Evolutionary conservation across 64 coral and sea anemone genomes (phyloP).

Genomic region (Platygyra sinensis): DNA sequence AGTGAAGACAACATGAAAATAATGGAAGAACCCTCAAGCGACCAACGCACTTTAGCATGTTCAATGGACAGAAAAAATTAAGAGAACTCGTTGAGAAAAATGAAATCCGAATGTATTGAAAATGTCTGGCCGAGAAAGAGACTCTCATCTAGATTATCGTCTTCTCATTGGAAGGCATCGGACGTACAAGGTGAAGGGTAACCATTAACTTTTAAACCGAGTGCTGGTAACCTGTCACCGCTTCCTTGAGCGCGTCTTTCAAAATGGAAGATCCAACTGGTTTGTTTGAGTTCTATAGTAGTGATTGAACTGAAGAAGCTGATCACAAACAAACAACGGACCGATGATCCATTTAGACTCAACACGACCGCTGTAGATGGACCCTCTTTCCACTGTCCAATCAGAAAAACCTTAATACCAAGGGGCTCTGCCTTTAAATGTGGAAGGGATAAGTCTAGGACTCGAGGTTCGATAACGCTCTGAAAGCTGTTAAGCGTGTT

Average conservation of each 20-base stretch:
- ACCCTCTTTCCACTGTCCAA: too few relatives aligned
- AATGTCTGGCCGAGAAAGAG: not conserved
- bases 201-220: not conserved
- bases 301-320: not conserved
- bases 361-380: too few relatives aligned
- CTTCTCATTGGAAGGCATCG: too few relatives aligned
- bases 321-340: not conserved
- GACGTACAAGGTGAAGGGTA: not conserved
- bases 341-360: too few relatives aligned
- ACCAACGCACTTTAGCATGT: not conserved
- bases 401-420: too few relatives aligned
- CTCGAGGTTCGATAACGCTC: too few relatives aligned
- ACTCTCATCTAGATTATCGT: too few relatives aligned
- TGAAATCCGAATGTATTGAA: not conserved
- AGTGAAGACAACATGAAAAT: not conserved
- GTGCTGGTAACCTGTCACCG: not conserved
- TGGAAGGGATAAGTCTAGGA: too few relatives aligned
- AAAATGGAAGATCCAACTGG: constrained; percentile 11
- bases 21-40: constrained; percentile 1
- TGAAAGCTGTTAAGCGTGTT: too few relatives aligned
- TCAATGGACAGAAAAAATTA: not conserved
- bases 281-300: constrained; percentile 23
- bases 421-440: too few relatives aligned
- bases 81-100: not conserved
- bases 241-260: not conserved